Conservation (phyloP, 2,888 invertebrate genomes). For the Nudaria mundana region DNA sequence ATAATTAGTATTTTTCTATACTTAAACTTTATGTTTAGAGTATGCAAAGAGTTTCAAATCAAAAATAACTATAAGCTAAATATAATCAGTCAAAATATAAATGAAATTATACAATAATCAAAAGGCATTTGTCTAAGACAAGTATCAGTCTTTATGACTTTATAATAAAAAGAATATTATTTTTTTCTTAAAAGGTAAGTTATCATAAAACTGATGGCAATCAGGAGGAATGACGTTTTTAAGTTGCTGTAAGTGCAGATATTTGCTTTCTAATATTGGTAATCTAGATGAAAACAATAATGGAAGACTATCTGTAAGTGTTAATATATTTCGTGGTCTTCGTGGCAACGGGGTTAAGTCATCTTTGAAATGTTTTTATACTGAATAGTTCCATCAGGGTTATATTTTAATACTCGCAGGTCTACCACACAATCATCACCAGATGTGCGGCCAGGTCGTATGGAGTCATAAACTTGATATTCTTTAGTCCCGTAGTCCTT, state of each 20-base stretch:
- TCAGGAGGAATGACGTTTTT: slow-evolving; percentile 17
- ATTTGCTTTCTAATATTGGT: slow-evolving; percentile 11
- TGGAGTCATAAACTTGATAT: slow-evolving; percentile 1
- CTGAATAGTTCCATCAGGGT: slow-evolving; percentile 11
- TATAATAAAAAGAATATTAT: slow-evolving; percentile 3
- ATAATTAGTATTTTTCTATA: neutral
- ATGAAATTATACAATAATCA: neutral
- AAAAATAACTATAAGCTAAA: no score
- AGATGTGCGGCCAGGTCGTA: slow-evolving; percentile 7
- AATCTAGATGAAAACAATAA: slow-evolving; percentile 9
- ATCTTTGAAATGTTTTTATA: slow-evolving; percentile 11
- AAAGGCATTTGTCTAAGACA: neutral
- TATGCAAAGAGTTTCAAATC: neutral
- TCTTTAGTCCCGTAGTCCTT: slow-evolving; percentile 1
- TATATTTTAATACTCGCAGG: slow-evolving; percentile 15
- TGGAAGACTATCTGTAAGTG: slow-evolving; percentile 5
- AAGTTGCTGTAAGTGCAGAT: slow-evolving; percentile 18
- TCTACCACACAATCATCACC: slow-evolving; percentile 17
- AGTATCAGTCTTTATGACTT: slow-evolving; percentile 1
- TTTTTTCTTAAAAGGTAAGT: slow-evolving; percentile 10
- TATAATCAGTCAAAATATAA: neutral
- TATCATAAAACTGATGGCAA: slow-evolving; percentile 19
- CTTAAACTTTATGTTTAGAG: slow-evolving; percentile 1
- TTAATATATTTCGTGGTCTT: slow-evolving; percentile 12
- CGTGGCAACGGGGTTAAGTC: slow-evolving; percentile 13